Percentiles rank a stretch among this genome's conserved stretches.
These are phyloP conservation scores for Phrynocephalus forsythii DNA, from an alignment of 2,797 vertebrate genomes.

Conservation along the genomic window DNA sequence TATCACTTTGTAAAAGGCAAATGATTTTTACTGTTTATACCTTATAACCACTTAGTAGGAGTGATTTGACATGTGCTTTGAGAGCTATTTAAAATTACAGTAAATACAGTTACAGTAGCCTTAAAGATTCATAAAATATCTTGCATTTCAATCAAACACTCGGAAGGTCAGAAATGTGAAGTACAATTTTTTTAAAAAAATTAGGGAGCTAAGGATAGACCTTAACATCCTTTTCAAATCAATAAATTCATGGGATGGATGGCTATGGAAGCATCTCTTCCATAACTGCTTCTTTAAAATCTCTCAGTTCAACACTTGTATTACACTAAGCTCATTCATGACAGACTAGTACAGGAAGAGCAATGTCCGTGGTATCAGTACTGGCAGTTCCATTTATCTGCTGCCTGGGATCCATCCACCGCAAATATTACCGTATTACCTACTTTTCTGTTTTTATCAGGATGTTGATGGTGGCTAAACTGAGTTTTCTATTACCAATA, in stretches of 20 bases:
- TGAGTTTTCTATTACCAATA: too few species aligned
- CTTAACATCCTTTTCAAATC: neutral
- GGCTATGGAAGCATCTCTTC: too few species aligned
- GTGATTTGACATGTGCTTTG: neutral
- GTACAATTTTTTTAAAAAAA: neutral
- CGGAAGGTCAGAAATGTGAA: neutral
- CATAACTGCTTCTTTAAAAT: neutral
- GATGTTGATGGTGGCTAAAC: too few species aligned
- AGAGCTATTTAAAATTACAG: neutral
- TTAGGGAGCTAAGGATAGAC: neutral
- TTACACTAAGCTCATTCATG: neutral
- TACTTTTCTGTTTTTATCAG: too few species aligned
- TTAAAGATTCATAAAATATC: neutral
- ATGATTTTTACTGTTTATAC: neutral
- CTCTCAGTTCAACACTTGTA: neutral
- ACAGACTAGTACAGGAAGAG: too few species aligned
- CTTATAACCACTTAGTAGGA: neutral
- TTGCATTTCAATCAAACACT: neutral
- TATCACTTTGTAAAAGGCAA: neutral
- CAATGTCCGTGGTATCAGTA: too few species aligned
- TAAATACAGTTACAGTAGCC: neutral
- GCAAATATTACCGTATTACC: too few species aligned
- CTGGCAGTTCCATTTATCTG: too few species aligned
- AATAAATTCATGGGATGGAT: neutral
- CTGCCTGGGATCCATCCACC: too few species aligned